Evolutionary conservation across 1,140 invertebrate genomes (phyloP).

Genomic region (Drosophila mauritiana): DNA sequence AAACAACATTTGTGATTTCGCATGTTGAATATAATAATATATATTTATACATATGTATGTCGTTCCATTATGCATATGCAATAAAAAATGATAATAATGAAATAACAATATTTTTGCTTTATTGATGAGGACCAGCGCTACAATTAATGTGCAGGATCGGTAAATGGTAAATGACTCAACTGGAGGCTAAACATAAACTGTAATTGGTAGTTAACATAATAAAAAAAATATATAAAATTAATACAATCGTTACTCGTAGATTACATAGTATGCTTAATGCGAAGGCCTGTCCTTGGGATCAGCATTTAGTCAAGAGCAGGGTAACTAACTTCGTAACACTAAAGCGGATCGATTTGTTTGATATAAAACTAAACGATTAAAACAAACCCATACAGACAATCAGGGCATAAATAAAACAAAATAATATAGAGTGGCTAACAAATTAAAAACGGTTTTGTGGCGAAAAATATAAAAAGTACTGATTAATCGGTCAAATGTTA

Average conservation of each 20-base stretch:
- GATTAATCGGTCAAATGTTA: neutral
- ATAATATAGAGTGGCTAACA: neutral
- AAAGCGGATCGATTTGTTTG: constrained; percentile 7
- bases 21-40: constrained; percentile 42
- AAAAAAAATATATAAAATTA: constrained; percentile 33
- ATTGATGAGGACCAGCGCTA: constrained; percentile 18
- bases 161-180: constrained; percentile 38
- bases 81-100: constrained; percentile 41
- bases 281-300: constrained; percentile 27
- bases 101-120: constrained; percentile 23
- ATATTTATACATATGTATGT: constrained; percentile 28
- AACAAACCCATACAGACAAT: neutral
- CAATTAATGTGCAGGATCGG: neutral
- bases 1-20: constrained; percentile 59
- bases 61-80: constrained; percentile 54
- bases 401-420: neutral
- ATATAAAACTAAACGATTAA: constrained; percentile 1
- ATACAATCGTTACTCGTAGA: constrained; percentile 22
- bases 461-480: neutral
- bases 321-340: constrained; percentile 17
- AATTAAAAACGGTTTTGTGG: neutral
- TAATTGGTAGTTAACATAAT: constrained; percentile 37
- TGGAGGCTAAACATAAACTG: constrained; percentile 24
- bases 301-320: constrained; percentile 26
- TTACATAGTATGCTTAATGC: constrained; percentile 32